Evolutionary conservation across 2,888 invertebrate genomes (phyloP), one percentile per base, ranked within the genome.

Genomic region (Hecatera dysodea): DNA sequence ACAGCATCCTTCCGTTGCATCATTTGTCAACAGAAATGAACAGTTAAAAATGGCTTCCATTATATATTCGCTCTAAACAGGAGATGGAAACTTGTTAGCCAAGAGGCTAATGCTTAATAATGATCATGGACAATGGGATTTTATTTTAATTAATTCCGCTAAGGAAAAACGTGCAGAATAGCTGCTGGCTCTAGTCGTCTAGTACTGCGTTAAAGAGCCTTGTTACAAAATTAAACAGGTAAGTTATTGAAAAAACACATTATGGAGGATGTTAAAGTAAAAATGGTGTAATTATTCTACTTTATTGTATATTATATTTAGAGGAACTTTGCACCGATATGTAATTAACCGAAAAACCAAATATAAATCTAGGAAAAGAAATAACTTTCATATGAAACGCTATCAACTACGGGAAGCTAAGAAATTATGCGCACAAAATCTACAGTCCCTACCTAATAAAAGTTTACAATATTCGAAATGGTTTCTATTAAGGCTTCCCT

Each of bases 111-210:
- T 80, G 42, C 57, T 67, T 62, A 57, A 60, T 78, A 67, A 72
- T 72, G 57, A 78, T 78, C 70, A 81, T 68, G 72, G 74, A 68
- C 68, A 65, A 71, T 53, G 62, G 53, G 80, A 84, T 83, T 73
- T 72, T 70, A 77, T 77, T 67, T 75, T 75, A 75, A 82, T 84
- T 75, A 75, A 73, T 80, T 65, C 72, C 66, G 63, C 62, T 66
- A 79, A 53, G 65, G 67, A 68, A 73, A 75, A 83, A 55, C 71
- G 80, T 79, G 72, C 57, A 46, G 39, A 27, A 63, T 64, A 17
- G 12, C 50, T 33, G 57, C 36, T 29, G 17, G 24, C 44, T 60
- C 36, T 27, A 39, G 22, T 44, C 27, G 44, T 33, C 53, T 27
- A 39, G 17, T 44, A 24, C 57, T 56, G 42, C 33, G 6, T 48